Conservation (phyloP, 1,140 invertebrate genomes). For the Trichogramma pretiosum region DNA sequence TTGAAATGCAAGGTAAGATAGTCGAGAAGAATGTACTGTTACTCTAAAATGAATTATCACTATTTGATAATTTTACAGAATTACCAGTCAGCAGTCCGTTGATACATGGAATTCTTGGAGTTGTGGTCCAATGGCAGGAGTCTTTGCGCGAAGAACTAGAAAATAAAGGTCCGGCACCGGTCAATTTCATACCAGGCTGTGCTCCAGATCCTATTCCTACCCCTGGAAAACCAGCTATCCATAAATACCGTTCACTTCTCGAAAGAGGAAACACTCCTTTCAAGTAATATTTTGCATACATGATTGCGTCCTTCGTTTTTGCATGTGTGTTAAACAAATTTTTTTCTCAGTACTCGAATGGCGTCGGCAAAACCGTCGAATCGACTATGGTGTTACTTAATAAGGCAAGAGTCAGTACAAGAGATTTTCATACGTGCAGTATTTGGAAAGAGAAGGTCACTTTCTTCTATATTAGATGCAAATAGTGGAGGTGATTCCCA, state of each 20-base stretch:
- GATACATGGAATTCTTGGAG: slow-evolving; percentile 79
- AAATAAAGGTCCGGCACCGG: slow-evolving; percentile 59
- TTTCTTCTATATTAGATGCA: slow-evolving; percentile 42
- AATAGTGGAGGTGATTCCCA: slow-evolving; percentile 34
- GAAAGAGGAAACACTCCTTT: slow-evolving; percentile 95
- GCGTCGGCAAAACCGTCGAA: slow-evolving; percentile 72
- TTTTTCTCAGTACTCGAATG: slow-evolving; percentile 49
- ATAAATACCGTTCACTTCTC: slow-evolving; percentile 86
- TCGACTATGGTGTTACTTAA: slow-evolving; percentile 87
- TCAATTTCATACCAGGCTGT: slow-evolving; percentile 77
- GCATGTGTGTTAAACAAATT: background rate
- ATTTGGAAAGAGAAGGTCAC: slow-evolving; percentile 65
- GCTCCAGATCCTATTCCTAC: slow-evolving; percentile 43
- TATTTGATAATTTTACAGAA: slow-evolving; percentile 48
- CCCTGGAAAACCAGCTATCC: slow-evolving; percentile 75
- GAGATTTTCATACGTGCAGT: slow-evolving; percentile 94
- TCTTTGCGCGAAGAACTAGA: slow-evolving; percentile 71
- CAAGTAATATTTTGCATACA: too few relatives aligned
- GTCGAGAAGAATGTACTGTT: slow-evolving; percentile 10
- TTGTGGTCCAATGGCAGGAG: slow-evolving; percentile 82
- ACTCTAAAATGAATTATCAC: slow-evolving; percentile 5
- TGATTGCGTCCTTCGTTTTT: too few relatives aligned
- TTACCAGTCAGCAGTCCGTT: slow-evolving; percentile 88
- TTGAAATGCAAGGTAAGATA: slow-evolving; percentile 76
- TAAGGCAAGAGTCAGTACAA: slow-evolving; percentile 86